Conservation (phyloP, 2,888 invertebrate genomes). For the Aphodius sticticus region DNA sequence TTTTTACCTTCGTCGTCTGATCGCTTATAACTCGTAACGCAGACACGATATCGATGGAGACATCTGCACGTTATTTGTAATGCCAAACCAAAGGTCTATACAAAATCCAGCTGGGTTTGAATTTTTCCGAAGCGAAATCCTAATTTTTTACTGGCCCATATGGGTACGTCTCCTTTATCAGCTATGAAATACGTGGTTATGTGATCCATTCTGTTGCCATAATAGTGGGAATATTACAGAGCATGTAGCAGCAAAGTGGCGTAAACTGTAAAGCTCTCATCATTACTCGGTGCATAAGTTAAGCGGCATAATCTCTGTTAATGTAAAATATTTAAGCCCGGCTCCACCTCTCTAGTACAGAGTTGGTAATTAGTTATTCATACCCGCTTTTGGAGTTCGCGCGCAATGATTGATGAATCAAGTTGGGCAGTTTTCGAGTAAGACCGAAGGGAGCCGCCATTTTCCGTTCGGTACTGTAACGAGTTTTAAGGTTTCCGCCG, state of each 20-base stretch:
- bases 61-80: too few species aligned
- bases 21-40: too few species aligned
- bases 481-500: background rate
- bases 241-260: background rate
- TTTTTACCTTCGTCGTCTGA: too few species aligned
- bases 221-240: background rate
- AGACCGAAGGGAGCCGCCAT: background rate
- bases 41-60: too few species aligned
- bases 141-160: too few species aligned
- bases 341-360: background rate
- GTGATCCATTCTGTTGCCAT: background rate
- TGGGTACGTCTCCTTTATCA: too few species aligned
- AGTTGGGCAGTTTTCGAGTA: conserved; percentile 4
- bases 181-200: too few species aligned
- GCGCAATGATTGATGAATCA: background rate
- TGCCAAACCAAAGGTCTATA: too few species aligned
- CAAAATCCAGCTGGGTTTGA: too few species aligned
- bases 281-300: conserved; percentile 4
- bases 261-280: background rate
- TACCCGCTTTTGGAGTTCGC: background rate
- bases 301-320: background rate
- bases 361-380: background rate
- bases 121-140: too few species aligned
- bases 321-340: background rate
- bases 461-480: background rate